Evolutionary conservation across 2,888 invertebrate genomes (phyloP).

Genomic region (Ceramica pisi): DNA sequence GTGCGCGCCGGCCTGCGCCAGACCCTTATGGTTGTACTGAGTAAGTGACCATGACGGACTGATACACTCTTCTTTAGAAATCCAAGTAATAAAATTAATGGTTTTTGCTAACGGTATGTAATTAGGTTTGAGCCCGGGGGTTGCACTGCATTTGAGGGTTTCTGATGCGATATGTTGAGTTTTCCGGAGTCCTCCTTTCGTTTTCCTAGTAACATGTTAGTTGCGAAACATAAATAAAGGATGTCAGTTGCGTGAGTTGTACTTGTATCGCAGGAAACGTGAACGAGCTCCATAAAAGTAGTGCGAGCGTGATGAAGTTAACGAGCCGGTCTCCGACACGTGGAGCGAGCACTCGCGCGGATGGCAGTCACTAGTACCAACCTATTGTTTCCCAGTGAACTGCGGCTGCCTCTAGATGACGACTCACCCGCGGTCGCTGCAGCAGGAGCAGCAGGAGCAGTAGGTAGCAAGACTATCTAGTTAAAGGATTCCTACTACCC

Average conservation of each 20-base stretch:
- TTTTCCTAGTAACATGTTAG: background rate
- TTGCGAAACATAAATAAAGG: background rate
- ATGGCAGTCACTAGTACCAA: no score
- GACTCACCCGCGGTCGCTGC: background rate
- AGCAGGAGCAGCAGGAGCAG: background rate
- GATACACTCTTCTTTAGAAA: background rate
- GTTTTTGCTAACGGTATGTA: no score
- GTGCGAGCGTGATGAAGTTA: conserved; percentile 11
- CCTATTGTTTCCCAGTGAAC: background rate
- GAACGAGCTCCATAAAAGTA: conserved; percentile 26
- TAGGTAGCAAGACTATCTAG: background rate
- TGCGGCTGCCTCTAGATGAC: background rate
- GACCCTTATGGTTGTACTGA: conserved; percentile 42
- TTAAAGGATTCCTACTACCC: background rate
- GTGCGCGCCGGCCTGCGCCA: conserved; percentile 25
- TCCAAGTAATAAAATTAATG: no score
- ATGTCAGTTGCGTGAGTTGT: background rate
- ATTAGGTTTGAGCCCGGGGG: no score
- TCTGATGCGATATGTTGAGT: background rate
- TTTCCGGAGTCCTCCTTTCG: background rate
- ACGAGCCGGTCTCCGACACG: background rate
- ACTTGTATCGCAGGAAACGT: conserved; percentile 15
- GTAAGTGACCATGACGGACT: conserved; percentile 42
- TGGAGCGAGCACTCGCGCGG: background rate
- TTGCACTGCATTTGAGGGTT: no score